phyloP scores from a whole-genome alignment of 2,113 vertebrate species.

The Actinemys pallida region DNA sequence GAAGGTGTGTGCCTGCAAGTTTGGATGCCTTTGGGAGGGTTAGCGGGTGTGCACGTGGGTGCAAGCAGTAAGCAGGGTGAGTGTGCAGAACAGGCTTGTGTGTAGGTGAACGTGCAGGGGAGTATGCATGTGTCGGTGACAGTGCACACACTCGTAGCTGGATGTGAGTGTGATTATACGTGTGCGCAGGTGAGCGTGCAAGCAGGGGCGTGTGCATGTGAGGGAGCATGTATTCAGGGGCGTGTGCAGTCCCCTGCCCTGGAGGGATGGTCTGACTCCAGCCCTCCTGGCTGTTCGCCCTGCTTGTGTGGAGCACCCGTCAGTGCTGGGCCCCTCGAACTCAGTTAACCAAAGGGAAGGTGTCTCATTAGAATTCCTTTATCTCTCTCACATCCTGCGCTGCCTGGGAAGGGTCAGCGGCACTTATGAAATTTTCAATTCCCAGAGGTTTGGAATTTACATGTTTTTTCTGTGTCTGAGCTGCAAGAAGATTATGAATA shows the following conservation, averaged over 20 bases:
- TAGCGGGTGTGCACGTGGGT: too few species aligned
- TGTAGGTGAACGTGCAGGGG: background rate
- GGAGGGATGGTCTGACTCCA: accelerated
- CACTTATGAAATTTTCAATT: conserved; percentile 61
- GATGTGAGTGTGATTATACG: accelerated
- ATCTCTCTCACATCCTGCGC: background rate
- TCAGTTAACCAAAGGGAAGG: background rate
- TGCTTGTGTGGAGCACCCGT: background rate
- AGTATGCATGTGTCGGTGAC: accelerated
- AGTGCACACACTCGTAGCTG: background rate
- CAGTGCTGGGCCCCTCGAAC: background rate
- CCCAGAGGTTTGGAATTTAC: conserved; percentile 74
- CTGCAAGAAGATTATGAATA: conserved; percentile 80
- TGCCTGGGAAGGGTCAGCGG: conserved; percentile 66
- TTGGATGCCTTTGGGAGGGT: background rate
- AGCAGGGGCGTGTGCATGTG: background rate
- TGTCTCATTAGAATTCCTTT: conserved; percentile 53
- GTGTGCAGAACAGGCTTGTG: background rate
- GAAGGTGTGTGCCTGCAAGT: too few species aligned
- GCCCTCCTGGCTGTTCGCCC: background rate
- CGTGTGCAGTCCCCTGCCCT: accelerated
- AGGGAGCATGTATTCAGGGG: too few species aligned
- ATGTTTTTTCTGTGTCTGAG: conserved; percentile 62
- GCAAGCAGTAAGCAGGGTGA: background rate
- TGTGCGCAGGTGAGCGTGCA: background rate